phyloP scores from a whole-genome alignment of 1,140 invertebrate genomes.

The Paracyclopina nana region DNA sequence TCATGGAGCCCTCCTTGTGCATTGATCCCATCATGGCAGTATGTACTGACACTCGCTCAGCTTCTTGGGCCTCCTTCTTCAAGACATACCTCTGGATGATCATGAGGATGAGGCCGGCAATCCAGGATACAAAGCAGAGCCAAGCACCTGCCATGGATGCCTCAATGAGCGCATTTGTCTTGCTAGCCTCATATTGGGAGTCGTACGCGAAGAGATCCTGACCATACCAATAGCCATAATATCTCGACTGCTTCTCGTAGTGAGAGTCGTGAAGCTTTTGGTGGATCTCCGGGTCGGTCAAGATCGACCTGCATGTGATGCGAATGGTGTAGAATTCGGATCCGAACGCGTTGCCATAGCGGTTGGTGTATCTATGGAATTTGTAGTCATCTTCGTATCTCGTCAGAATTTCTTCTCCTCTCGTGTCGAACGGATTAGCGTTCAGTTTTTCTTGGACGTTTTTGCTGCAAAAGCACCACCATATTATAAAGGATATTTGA shows the following conservation, averaged over 20 bases:
- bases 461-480: too few relatives aligned
- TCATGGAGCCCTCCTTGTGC: not conserved
- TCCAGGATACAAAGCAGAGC: not conserved
- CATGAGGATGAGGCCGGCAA: not conserved
- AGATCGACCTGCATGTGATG: constrained; percentile 1
- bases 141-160: not conserved
- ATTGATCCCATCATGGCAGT: not conserved
- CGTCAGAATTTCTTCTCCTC: constrained; percentile 1
- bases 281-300: constrained; percentile 9
- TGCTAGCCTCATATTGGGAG: not conserved
- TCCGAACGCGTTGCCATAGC: constrained; percentile 4
- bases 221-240: constrained; percentile 11
- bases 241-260: not conserved
- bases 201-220: constrained; percentile 4
- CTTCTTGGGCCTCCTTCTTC: too few relatives aligned
- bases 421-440: not conserved
- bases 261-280: constrained; percentile 12
- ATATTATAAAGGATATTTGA: too few relatives aligned
- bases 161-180: not conserved
- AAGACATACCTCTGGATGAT: not conserved
- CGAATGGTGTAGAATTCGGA: not conserved
- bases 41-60: not conserved
- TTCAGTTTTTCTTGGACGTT: too few relatives aligned
- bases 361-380: constrained; percentile 3
- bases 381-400: constrained; percentile 6